Evolutionary conservation across 2,113 vertebrate species (phyloP).

Genomic region (Myotis brandtii): DNA sequence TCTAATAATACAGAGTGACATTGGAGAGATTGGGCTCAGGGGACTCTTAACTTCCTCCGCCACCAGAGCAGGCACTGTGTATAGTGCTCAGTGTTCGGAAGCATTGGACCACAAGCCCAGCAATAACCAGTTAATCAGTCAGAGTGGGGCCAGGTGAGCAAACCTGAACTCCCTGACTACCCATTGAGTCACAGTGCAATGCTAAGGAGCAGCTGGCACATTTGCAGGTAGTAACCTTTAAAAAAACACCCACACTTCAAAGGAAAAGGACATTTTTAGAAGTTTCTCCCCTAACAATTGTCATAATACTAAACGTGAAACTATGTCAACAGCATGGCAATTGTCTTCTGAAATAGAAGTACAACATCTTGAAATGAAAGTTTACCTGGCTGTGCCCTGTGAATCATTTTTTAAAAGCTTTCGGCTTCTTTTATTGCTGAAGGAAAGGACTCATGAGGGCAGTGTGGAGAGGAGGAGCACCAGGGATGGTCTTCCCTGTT

Average conservation of each 20-base stretch:
- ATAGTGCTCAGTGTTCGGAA: not conserved
- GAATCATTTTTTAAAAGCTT: not conserved
- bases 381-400: not conserved
- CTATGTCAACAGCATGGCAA: not conserved
- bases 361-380: not conserved
- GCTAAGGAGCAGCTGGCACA: not conserved
- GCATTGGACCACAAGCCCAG: not conserved
- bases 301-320: slow-evolving; percentile 9
- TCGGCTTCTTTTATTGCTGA: not conserved
- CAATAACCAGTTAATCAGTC: not conserved
- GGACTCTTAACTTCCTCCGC: not conserved
- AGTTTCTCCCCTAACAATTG: not conserved
- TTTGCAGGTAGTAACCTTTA: not conserved
- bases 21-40: not conserved
- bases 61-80: not conserved
- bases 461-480: not conserved
- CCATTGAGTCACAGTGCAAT: not conserved
- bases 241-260: not conserved
- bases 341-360: not conserved
- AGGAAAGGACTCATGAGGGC: not conserved
- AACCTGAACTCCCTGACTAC: not conserved
- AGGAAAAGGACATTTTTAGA: not conserved
- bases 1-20: not conserved
- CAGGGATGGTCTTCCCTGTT: not conserved
- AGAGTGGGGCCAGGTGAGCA: not conserved